Base-by-base conservation (phyloP, 2,888 invertebrate genomes). In the Pseudococcus jackbeardsleyi region DNA sequence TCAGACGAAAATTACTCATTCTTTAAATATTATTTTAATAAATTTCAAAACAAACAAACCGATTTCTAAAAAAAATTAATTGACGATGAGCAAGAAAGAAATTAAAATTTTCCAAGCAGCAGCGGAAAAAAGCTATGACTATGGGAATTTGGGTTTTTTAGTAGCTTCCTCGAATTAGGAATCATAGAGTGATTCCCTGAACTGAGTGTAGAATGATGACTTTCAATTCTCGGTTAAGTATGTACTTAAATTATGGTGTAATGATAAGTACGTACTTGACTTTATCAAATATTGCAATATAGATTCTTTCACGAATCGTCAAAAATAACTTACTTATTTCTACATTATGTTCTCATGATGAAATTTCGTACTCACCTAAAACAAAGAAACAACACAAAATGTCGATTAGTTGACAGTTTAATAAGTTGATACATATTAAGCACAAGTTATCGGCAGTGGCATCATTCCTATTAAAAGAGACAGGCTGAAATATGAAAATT, bases 341-440 rank as follows among this genome's bases (percentile, higher is more conserved):
- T 54, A 54, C n/a, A 54, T 54, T 54, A 54, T 54, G 54, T 15
- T 54, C 15, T 54, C 54, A 7, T n/a, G 54, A 54, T 8, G 54
- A 54, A 54, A 54, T 7, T 54, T 54, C 15, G 54, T 54, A 54
- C 54, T 54, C 54, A 54, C 54, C 54, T 54, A n/a, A 54, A 54
- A 54, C 54, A 54, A 54, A 54, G 7, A 54, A 54, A 54, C n/a
- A n/a, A 54, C n/a, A 54, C 12, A n/a, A 54, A 54, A n/a, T 15
- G n/a, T 54, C 54, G 54, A 54, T 54, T 54, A 54, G 54, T 54
- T 54, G n/a, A 54, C n/a, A n/a, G 54, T n/a, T n/a, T n/a, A 54
- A 54, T 54, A 6, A n/a, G 12, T n/a, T 50, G 0, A 15, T 12
- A 50, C 15, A 50, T 1, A 33, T 3, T 15, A 15, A 50, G 15